A percentile compares a stretch with the other conserved stretches of the same genome.
Evolutionary conservation across 2,797 vertebrate species (phyloP).

Genomic region (Thripadectes ignobilis): DNA sequence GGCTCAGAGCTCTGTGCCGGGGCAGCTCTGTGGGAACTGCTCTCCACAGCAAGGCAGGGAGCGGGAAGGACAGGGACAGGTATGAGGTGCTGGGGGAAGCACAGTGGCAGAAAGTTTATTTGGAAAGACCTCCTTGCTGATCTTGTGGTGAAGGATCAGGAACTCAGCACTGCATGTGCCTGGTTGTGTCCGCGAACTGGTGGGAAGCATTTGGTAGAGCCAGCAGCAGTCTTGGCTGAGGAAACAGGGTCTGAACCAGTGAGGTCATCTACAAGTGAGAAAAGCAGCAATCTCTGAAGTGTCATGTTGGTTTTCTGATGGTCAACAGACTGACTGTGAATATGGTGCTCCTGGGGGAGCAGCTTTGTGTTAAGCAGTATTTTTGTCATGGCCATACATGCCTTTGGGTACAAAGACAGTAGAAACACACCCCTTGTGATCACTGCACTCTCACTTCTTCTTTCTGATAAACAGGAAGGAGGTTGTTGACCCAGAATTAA

Average conservation of each 20-base stretch:
- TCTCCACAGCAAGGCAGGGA: background rate
- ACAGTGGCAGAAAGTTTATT: accelerated
- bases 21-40: background rate
- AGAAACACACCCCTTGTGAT: background rate
- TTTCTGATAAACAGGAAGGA: constrained; percentile 23
- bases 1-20: background rate
- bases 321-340: background rate
- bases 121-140: background rate
- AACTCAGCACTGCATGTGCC: accelerated
- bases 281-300: background rate
- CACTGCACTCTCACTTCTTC: background rate
- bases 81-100: background rate
- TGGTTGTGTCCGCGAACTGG: background rate
- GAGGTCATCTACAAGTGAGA: background rate
- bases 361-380: background rate
- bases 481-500: background rate
- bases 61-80: accelerated
- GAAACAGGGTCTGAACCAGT: background rate
- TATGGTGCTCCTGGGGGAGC: background rate
- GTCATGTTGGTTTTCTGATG: background rate
- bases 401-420: background rate
- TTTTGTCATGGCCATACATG: background rate
- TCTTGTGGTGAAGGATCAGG: background rate
- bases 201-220: background rate
- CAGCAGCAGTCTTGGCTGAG: background rate